Evolutionary conservation across 2,113 vertebrate genomes (phyloP).

Genomic region (Cyanoramphus novaezelandiae): DNA sequence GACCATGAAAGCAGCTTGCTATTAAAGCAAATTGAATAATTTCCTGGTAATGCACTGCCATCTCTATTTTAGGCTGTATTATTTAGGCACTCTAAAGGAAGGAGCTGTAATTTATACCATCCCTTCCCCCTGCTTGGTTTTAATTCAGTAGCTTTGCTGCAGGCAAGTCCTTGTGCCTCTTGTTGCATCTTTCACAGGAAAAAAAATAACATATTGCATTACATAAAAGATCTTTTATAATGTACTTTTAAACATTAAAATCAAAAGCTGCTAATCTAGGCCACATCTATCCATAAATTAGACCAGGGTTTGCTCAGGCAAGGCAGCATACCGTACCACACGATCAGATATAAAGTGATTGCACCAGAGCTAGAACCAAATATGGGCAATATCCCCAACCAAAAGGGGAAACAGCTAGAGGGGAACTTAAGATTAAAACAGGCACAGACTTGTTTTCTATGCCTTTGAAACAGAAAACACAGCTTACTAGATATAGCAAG

Average conservation of each 20-base stretch:
- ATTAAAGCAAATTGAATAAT: not conserved
- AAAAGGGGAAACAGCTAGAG: constrained; percentile 15
- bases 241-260: constrained; percentile 10
- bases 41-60: not conserved
- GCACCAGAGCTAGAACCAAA: constrained; percentile 37
- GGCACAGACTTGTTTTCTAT: not conserved
- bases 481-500: not conserved
- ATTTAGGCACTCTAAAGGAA: not conserved
- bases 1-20: not conserved
- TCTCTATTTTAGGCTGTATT: not conserved
- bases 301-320: constrained; percentile 21
- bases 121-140: not conserved
- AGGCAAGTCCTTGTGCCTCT: not conserved
- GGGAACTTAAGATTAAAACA: constrained; percentile 42
- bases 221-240: constrained; percentile 32
- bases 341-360: constrained; percentile 38
- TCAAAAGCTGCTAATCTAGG: constrained; percentile 32
- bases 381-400: constrained; percentile 34
- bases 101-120: not conserved
- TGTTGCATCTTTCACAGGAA: not conserved
- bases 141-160: not conserved
- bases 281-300: constrained; percentile 52
- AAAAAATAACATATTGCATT: not conserved
- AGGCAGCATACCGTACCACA: constrained; percentile 18
- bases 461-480: not conserved